phyloP scores from a whole-genome alignment of 1,140 invertebrate species.

The Nephotettix cincticeps region DNA sequence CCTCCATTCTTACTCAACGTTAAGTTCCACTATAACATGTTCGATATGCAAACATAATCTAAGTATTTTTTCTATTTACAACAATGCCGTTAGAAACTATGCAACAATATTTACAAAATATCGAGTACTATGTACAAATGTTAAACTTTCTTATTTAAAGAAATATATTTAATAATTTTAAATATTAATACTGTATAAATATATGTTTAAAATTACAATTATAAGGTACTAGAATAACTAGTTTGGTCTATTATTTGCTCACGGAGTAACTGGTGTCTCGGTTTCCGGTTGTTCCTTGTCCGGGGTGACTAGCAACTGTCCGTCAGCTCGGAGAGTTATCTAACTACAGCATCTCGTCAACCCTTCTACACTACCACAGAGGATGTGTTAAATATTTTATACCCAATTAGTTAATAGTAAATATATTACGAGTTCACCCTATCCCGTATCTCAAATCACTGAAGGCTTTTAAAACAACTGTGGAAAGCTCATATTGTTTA shows the following conservation, averaged over 20 bases:
- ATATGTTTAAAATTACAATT: slow-evolving; percentile 32
- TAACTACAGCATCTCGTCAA: too few species aligned
- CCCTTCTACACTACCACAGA: too few species aligned
- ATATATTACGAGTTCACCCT: too few species aligned
- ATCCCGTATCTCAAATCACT: too few species aligned
- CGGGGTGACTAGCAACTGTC: too few species aligned
- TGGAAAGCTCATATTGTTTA: too few species aligned
- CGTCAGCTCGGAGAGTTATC: too few species aligned
- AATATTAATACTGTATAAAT: slow-evolving; percentile 37
- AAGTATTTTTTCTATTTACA: slow-evolving; percentile 25
- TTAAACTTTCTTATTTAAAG: slow-evolving; percentile 16
- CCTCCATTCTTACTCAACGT: neutral
- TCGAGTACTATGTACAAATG: slow-evolving; percentile 12
- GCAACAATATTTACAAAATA: slow-evolving; percentile 38
- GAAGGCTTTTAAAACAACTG: too few species aligned
- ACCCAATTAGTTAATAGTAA: too few species aligned
- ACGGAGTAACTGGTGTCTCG: slow-evolving; percentile 19
- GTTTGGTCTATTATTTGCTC: slow-evolving; percentile 12
- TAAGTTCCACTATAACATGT: neutral
- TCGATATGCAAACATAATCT: slow-evolving; percentile 4
- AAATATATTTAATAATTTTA: slow-evolving; percentile 31
- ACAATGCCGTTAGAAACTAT: slow-evolving; percentile 32
- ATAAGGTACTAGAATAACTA: slow-evolving; percentile 21
- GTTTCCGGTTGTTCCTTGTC: too few species aligned
- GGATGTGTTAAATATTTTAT: too few species aligned